These are phyloP conservation scores for Diachrysia chrysitis DNA, from an alignment of 2,888 invertebrate species.

Conservation along the genomic window DNA sequence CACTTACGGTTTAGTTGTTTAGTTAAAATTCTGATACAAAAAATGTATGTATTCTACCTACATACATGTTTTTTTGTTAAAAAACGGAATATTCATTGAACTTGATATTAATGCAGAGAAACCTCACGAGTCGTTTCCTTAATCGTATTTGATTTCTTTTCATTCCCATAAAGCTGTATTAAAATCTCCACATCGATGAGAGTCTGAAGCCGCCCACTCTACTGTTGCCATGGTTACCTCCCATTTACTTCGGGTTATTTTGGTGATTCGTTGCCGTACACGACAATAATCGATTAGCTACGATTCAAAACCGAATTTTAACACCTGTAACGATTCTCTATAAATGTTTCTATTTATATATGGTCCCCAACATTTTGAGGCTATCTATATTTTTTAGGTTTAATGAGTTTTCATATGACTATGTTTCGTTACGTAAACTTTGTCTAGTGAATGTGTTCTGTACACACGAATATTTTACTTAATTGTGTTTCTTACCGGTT, in stretches of 20 bases:
- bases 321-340: slow-evolving; percentile 56
- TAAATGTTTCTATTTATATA: slow-evolving; percentile 48
- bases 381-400: slow-evolving; percentile 29
- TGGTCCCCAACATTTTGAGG: slow-evolving; percentile 29
- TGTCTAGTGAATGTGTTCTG: slow-evolving; percentile 39
- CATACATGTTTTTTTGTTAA: background rate
- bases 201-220: slow-evolving; percentile 49
- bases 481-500: slow-evolving; percentile 53
- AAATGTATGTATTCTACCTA: background rate
- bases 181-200: slow-evolving; percentile 52
- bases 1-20: too few species aligned
- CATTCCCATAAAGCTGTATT: slow-evolving; percentile 43
- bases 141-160: slow-evolving; percentile 40
- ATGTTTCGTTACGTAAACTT: slow-evolving; percentile 33
- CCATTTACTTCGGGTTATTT: slow-evolving; percentile 65
- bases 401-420: slow-evolving; percentile 36
- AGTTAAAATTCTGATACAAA: too few species aligned
- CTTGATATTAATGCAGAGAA: slow-evolving; percentile 18
- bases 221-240: slow-evolving; percentile 62
- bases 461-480: slow-evolving; percentile 50
- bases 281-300: slow-evolving; percentile 74
- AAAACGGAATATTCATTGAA: slow-evolving; percentile 20
- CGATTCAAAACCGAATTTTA: slow-evolving; percentile 67
- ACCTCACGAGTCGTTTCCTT: slow-evolving; percentile 42
- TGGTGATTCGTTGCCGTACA: slow-evolving; percentile 69